Conservation (phyloP, 1,140 invertebrate species). For the Diorhabda sublineata region DNA sequence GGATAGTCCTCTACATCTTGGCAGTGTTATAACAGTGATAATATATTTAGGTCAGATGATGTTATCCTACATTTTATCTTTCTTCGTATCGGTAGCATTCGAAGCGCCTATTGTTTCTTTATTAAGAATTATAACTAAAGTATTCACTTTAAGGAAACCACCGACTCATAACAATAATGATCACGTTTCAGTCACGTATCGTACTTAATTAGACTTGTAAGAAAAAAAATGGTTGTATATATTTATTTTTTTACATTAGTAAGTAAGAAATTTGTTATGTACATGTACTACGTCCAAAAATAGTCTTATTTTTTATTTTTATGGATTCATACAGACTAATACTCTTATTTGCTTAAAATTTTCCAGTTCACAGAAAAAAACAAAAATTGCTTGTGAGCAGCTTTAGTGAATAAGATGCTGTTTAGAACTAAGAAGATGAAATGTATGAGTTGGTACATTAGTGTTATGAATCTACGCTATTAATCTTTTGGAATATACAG, state of each 20-base stretch:
- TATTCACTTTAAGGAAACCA: slow-evolving; percentile 7
- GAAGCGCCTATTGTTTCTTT: slow-evolving; percentile 80
- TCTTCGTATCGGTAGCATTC: slow-evolving; percentile 72
- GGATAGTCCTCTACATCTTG: slow-evolving; percentile 73
- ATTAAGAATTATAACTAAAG: slow-evolving; percentile 68
- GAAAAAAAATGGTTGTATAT: not conserved
- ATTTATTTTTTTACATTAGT: not conserved
- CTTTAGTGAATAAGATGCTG: too few species aligned
- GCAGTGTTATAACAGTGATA: slow-evolving; percentile 70
- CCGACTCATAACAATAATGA: not conserved
- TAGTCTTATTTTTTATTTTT: too few species aligned
- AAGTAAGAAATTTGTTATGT: not conserved
- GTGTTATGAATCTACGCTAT: too few species aligned
- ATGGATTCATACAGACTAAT: too few species aligned
- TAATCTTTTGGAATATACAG: too few species aligned
- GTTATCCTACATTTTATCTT: slow-evolving; percentile 71
- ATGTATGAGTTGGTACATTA: too few species aligned
- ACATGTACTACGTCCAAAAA: too few species aligned
- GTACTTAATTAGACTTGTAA: not conserved
- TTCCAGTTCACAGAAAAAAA: too few species aligned
- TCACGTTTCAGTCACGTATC: not conserved
- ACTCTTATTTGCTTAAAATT: too few species aligned
- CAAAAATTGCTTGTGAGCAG: too few species aligned
- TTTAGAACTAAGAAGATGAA: too few species aligned
- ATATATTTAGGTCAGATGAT: slow-evolving; percentile 73